phyloP scores from a whole-genome alignment of 2,888 invertebrate species.

The Ecliptopera silaceata region DNA sequence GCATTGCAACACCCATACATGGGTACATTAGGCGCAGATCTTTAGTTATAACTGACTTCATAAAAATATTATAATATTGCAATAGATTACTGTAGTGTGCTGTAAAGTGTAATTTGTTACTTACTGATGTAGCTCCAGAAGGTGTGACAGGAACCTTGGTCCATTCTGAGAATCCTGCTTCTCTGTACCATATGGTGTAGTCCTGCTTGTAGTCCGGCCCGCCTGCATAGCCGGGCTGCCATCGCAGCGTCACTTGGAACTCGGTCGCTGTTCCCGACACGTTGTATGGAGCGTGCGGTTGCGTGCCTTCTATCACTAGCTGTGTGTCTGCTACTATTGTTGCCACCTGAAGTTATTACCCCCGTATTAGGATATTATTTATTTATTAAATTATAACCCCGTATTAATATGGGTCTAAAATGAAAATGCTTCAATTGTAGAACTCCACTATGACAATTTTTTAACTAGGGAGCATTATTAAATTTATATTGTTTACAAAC shows the following conservation, averaged over 20 bases:
- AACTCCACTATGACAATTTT: too few species aligned
- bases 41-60: too few species aligned
- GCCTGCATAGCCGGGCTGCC: conserved; percentile 98
- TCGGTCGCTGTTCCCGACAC: conserved; percentile 94
- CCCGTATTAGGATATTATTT: too few species aligned
- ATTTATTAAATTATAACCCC: too few species aligned
- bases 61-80: too few species aligned
- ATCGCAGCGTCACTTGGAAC: conserved; percentile 94
- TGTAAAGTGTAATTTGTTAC: conserved; percentile 29
- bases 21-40: too few species aligned
- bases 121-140: conserved; percentile 89
- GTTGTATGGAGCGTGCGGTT: conserved; percentile 98
- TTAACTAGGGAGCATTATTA: too few species aligned
- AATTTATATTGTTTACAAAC: too few species aligned
- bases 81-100: not conserved
- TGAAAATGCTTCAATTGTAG: too few species aligned
- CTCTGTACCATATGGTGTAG: conserved; percentile 97
- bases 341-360: conserved; percentile 85
- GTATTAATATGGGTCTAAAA: too few species aligned
- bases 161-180: conserved; percentile 95
- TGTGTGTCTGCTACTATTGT: conserved; percentile 96
- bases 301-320: conserved; percentile 95
- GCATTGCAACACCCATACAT: too few species aligned
- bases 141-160: conserved; percentile 96
- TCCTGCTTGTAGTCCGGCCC: conserved; percentile 97